Base-by-base conservation (phyloP, 2,888 invertebrate genomes). In the Spisula solida region DNA sequence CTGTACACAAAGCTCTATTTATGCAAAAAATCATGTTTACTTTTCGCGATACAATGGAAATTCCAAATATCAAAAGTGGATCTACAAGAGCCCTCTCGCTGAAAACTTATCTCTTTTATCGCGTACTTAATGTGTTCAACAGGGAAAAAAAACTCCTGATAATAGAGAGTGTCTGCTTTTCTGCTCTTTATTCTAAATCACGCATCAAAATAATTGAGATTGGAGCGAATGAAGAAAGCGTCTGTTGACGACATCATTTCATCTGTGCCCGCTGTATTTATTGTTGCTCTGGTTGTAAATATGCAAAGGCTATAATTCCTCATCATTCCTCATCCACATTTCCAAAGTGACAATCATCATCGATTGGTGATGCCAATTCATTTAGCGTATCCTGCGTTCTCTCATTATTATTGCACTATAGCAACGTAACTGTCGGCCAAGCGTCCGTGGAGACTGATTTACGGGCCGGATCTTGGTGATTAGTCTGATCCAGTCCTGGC, bases 361-460 rank as follows among this genome's bases (percentile, higher is more conserved):
- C 41, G 79, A 85, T 85, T 60, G 41, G 18, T 75, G 51, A 31
- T 75, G 18, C 70, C 48, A 51, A 75, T 83, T 75, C 83, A 83
- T 70, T 83, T 85, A 79, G 79, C 8, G 51, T 56, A 18, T 56
- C 55, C 34, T 79, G 29, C 0, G 20, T 60, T 79, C 60, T 16
- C 48, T 8, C 60, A 41, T 47, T 83, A 87, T 87, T 83, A 79
- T 34, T 60, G 41, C 34, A 20, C 82, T 66, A 56, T 83, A 82
- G 66, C 79, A 82, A 41, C 66, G 75, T 51, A 78, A 83, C 55
- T 82, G 87, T 87, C 87, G 47, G n/a, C 48, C 29, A 75, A 55
- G 29, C 75, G 55, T 87, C 87, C 82, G 10, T 48, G 5, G 79
- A 82, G 87, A 87, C 82, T 31, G 31, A 79, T 87, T 79, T 66